Evolutionary conservation across 1,140 invertebrate genomes (phyloP).

Genomic region (Pogonomyrmex barbatus): DNA sequence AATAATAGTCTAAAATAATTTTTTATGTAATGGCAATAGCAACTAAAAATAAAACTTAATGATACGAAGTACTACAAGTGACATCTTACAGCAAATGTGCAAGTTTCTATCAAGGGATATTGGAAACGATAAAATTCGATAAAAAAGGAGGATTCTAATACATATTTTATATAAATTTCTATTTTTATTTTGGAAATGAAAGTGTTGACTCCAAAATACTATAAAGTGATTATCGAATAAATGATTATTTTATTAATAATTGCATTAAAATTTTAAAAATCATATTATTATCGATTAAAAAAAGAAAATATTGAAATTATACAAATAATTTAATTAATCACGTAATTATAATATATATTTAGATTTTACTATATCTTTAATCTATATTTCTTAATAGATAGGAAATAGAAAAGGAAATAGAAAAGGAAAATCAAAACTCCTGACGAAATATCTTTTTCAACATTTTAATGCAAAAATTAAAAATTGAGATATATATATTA

Average conservation of each 20-base stretch:
- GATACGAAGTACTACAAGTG: background rate
- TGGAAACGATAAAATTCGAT: background rate
- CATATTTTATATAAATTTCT: background rate
- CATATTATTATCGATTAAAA: background rate
- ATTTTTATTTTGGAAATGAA: background rate
- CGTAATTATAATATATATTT: background rate
- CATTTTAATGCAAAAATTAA: conserved; percentile 38
- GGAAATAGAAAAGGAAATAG: background rate
- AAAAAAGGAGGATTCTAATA: background rate
- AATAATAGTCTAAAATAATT: background rate
- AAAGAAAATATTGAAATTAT: background rate
- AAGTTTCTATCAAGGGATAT: conserved; percentile 11
- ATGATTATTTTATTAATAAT: background rate
- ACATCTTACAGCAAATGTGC: conserved; percentile 20
- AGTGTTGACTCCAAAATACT: background rate
- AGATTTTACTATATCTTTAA: background rate
- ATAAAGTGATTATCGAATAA: background rate
- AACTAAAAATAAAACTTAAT: background rate
- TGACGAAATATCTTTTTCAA: conserved; percentile 1
- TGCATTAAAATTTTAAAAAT: background rate
- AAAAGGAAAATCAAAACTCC: background rate
- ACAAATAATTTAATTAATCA: conserved; percentile 6
- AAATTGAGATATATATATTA: conserved; percentile 1
- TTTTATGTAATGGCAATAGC: background rate
- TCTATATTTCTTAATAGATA: background rate